Conservation (phyloP, 2,113 vertebrate species). For the Bostrychus sinensis region DNA sequence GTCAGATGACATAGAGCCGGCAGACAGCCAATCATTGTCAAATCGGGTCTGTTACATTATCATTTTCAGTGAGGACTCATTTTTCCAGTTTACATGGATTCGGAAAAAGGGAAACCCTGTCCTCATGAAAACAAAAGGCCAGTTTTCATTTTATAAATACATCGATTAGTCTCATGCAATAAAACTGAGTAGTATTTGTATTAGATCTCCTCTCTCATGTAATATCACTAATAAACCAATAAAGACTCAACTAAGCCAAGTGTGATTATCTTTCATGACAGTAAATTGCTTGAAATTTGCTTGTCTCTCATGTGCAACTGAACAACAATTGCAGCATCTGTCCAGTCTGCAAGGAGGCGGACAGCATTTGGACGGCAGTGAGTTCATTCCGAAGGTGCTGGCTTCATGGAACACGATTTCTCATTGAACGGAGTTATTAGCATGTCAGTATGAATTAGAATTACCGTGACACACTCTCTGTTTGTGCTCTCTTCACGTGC, state of each 20-base stretch:
- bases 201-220: background rate
- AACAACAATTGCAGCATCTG: background rate
- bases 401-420: slow-evolving; percentile 38
- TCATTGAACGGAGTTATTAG: slow-evolving; percentile 32
- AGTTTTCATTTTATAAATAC: too few species aligned
- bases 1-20: too few species aligned
- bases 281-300: background rate
- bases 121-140: too few species aligned
- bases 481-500: slow-evolving; percentile 18
- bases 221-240: slow-evolving; percentile 5
- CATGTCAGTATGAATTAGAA: slow-evolving; percentile 27
- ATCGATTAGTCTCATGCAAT: too few species aligned
- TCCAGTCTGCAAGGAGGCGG: slow-evolving; percentile 26
- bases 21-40: too few species aligned
- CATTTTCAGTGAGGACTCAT: too few species aligned
- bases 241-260: background rate
- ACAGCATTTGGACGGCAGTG: slow-evolving; percentile 19
- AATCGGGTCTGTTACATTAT: too few species aligned
- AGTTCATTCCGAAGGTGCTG: slow-evolving; percentile 21
- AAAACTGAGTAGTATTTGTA: too few species aligned
- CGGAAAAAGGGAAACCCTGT: too few species aligned
- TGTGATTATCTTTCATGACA: background rate
- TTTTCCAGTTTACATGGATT: too few species aligned
- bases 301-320: background rate
- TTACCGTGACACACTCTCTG: slow-evolving; percentile 13